phyloP scores from a whole-genome alignment of 2,888 invertebrate genomes.

The Noctua janthe region DNA sequence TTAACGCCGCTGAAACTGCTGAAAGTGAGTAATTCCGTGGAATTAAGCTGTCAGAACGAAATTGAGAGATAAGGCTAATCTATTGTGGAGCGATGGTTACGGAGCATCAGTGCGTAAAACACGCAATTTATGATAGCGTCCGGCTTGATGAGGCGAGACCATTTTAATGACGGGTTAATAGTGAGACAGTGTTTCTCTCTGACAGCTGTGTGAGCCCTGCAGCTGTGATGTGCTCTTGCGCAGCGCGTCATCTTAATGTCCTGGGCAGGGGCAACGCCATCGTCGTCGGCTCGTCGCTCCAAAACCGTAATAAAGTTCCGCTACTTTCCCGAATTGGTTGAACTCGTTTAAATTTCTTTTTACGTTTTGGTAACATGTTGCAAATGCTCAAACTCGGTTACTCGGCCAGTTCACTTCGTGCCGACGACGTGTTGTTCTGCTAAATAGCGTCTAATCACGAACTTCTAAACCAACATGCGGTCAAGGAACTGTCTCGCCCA shows the following conservation, averaged over 20 bases:
- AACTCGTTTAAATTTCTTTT: conserved; percentile 76
- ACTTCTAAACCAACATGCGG: conserved; percentile 43
- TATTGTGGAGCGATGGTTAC: conserved; percentile 22
- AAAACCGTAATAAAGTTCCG: conserved; percentile 77
- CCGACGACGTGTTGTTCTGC: conserved; percentile 26
- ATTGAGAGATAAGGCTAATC: conserved; percentile 37
- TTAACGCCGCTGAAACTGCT: conserved; percentile 42
- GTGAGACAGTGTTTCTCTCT: conserved; percentile 1
- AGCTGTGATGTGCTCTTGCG: conserved; percentile 38
- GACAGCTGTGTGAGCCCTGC: conserved; percentile 25
- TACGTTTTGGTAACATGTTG: conserved; percentile 73
- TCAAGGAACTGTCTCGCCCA: conserved; percentile 27
- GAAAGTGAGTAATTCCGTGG: conserved; percentile 39
- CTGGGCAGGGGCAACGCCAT: conserved; percentile 36
- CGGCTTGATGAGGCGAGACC: conserved; percentile 15
- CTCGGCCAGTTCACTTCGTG: conserved; percentile 68
- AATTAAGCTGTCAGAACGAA: conserved; percentile 44
- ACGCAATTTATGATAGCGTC: conserved; percentile 40
- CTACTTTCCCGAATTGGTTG: conserved; percentile 77
- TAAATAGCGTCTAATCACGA: conserved; percentile 50
- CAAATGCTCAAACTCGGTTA: conserved; percentile 74
- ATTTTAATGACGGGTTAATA: conserved; percentile 34
- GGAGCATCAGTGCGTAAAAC: conserved; percentile 39
- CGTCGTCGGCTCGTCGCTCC: conserved; percentile 54
- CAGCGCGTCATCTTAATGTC: conserved; percentile 23